Percentiles rank a stretch among this genome's conserved stretches.
Conservation (phyloP, 2,797 vertebrate genomes). For the Euthynnus affinis region DNA sequence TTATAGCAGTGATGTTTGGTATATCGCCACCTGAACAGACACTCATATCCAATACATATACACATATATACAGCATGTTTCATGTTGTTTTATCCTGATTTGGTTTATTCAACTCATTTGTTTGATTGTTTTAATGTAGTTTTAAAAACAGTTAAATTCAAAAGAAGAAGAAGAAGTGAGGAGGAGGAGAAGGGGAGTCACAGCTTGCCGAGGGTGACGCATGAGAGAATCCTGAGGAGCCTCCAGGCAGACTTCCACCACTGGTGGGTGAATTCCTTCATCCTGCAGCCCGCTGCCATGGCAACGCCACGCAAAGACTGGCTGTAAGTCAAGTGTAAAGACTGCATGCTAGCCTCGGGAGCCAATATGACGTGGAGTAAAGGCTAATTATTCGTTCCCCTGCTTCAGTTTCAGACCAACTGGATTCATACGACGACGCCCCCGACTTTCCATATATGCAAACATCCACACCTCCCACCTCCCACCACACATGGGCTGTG, state of each 20-base stretch:
- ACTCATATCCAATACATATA: too few species aligned
- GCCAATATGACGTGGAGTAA: neutral
- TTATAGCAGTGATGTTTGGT: too few species aligned
- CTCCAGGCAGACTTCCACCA: conserved; percentile 48
- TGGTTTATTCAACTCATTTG: too few species aligned
- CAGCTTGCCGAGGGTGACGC: conserved; percentile 41
- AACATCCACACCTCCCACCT: too few species aligned
- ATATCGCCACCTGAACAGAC: too few species aligned
- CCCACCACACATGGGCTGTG: too few species aligned
- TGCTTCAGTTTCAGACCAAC: neutral
- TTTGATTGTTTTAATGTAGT: too few species aligned
- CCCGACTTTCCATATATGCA: neutral
- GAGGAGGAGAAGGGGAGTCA: neutral
- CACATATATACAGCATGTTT: too few species aligned
- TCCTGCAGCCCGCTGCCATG: conserved; percentile 39
- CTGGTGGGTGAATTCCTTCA: conserved; percentile 42
- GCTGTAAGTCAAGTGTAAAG: conserved; percentile 9
- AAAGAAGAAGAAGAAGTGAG: neutral
- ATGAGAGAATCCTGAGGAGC: conserved; percentile 59
- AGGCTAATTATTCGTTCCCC: neutral
- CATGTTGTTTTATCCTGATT: too few species aligned
- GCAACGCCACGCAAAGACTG: conserved; percentile 39
- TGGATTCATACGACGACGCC: neutral
- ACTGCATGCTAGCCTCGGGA: conserved; percentile 8
- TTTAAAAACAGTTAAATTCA: too few species aligned